Evolutionary conservation across 2,113 vertebrate species (phyloP).

Genomic region (Piprites chloris): DNA sequence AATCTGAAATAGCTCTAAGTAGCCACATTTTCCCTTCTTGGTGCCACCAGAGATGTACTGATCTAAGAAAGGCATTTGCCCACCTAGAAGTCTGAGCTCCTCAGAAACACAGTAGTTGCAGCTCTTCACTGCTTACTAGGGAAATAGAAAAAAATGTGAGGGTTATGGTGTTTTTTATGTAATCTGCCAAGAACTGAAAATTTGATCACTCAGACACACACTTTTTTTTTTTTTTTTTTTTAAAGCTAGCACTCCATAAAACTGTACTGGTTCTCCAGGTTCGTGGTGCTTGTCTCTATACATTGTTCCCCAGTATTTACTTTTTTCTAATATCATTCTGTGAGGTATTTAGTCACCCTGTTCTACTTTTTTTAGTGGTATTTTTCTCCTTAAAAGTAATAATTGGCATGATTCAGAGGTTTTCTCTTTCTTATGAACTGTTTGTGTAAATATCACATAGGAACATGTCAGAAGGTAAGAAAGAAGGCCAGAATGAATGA

Average conservation of each 20-base stretch:
- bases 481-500: background rate
- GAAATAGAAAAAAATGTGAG: background rate
- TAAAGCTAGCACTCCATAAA: background rate
- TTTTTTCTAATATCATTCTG: background rate
- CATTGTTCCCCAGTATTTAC: background rate
- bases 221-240: background rate
- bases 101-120: background rate
- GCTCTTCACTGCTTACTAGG: background rate
- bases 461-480: background rate
- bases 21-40: background rate
- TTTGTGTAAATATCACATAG: background rate
- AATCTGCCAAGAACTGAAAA: background rate
- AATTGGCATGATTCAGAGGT: background rate
- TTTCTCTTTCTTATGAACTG: background rate
- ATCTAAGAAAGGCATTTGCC: background rate
- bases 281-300: background rate
- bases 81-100: background rate
- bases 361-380: background rate
- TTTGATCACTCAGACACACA: background rate
- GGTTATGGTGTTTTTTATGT: fast-evolving
- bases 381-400: background rate
- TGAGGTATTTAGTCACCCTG: background rate
- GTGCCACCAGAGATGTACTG: background rate
- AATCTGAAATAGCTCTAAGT: background rate
- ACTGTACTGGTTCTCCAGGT: background rate